Evolutionary conservation across 2,113 vertebrate genomes (phyloP).

Genomic region (Proteles cristata): DNA sequence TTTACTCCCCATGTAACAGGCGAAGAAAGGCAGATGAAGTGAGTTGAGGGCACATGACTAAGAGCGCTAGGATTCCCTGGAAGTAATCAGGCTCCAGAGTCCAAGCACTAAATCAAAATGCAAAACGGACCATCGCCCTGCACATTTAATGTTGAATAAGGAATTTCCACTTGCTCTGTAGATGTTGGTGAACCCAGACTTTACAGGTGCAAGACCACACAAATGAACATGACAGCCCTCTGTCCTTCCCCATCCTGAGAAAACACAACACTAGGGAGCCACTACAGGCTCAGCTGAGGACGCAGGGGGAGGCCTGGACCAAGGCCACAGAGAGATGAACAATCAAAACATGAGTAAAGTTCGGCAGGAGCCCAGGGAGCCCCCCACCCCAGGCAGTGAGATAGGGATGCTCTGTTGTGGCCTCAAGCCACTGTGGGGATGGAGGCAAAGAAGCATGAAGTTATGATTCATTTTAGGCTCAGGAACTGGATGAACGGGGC

Average conservation of each 20-base stretch:
- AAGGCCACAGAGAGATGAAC: background rate
- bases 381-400: background rate
- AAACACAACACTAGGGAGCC: background rate
- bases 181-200: background rate
- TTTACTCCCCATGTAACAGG: background rate
- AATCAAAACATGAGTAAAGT: background rate
- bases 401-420: background rate
- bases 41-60: background rate
- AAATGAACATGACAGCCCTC: background rate
- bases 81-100: background rate
- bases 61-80: fast-evolving
- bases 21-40: background rate
- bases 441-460: background rate
- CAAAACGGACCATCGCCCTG: background rate
- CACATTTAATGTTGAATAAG: too few relatives aligned
- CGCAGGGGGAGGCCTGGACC: background rate
- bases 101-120: background rate
- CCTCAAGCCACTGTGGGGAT: background rate
- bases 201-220: background rate
- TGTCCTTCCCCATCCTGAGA: background rate
- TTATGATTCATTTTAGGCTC: background rate
- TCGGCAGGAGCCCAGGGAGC: background rate
- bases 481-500: background rate
- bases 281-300: too few relatives aligned
- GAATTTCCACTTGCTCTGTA: background rate